phyloP scores from a whole-genome alignment of 2,888 invertebrate species.

The Harpagoxenus sublaevis region DNA sequence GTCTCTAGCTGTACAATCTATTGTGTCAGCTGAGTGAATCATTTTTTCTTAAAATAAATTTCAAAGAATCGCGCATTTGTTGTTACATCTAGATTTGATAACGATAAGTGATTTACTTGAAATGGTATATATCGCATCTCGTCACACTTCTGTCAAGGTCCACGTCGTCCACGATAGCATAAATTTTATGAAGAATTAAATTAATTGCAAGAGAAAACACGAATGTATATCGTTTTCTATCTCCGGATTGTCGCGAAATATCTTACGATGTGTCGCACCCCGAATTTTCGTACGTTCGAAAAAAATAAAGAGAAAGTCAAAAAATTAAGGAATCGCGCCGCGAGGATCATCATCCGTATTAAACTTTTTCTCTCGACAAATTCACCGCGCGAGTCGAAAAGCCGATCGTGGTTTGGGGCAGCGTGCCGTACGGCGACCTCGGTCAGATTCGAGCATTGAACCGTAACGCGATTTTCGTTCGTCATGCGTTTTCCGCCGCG shows the following conservation, averaged over 20 bases:
- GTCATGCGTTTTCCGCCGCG: slow-evolving; percentile 53
- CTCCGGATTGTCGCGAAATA: neutral
- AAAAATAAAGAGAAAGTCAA: neutral
- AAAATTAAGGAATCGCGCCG: neutral
- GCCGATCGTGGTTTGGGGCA: slow-evolving; percentile 62
- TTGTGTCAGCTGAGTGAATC: neutral
- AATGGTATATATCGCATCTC: slow-evolving; percentile 5
- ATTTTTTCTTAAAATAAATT: neutral
- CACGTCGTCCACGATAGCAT: neutral
- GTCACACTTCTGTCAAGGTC: neutral
- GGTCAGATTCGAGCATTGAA: slow-evolving; percentile 75
- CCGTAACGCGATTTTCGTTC: slow-evolving; percentile 71
- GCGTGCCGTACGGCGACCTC: slow-evolving; percentile 65
- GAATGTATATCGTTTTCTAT: neutral
- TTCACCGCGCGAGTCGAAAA: slow-evolving; percentile 60
- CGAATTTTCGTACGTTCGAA: neutral
- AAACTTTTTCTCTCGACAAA: slow-evolving; percentile 6
- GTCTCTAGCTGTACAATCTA: neutral
- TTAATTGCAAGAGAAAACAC: slow-evolving; percentile 11
- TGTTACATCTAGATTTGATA: slow-evolving; percentile 23
- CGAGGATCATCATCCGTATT: no score
- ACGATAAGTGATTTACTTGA: slow-evolving; percentile 24
- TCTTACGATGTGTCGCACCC: neutral
- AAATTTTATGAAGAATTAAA: slow-evolving; percentile 15
- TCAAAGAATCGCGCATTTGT: neutral